Conservation (phyloP, 2,888 invertebrate species). For the Nysson spinosus region DNA sequence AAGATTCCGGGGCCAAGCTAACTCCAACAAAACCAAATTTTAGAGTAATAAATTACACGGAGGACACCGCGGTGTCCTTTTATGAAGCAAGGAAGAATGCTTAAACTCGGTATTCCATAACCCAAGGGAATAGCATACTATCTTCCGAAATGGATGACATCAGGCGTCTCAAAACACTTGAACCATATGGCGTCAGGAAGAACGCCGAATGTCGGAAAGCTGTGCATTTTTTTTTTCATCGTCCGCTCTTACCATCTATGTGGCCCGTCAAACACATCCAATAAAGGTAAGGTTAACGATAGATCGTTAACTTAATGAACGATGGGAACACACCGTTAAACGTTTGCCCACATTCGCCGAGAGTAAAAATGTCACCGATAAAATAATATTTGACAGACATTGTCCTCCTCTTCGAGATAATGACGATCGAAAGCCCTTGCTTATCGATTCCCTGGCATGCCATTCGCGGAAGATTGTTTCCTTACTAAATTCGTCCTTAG, state of each 20-base stretch:
- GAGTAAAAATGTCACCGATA: constrained; percentile 52
- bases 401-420: constrained; percentile 44
- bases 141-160: constrained; percentile 34
- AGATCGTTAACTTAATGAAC: constrained; percentile 74
- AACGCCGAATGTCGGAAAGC: constrained; percentile 30
- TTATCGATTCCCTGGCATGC: too few relatives aligned
- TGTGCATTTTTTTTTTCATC: constrained; percentile 3
- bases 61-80: not conserved
- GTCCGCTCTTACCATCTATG: constrained; percentile 31
- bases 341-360: constrained; percentile 44
- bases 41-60: constrained; percentile 8
- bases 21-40: not conserved
- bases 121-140: constrained; percentile 32
- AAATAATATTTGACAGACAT: constrained; percentile 53
- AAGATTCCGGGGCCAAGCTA: not conserved
- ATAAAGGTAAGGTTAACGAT: constrained; percentile 72
- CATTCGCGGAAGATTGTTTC: too few relatives aligned
- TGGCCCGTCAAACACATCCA: constrained; percentile 66
- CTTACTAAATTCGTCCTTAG: too few relatives aligned
- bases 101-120: constrained; percentile 38
- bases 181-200: constrained; percentile 32
- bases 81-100: constrained; percentile 16
- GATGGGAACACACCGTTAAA: constrained; percentile 68
- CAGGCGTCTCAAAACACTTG: constrained; percentile 41
- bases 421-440: constrained; percentile 35